Evolutionary conservation across 2,888 invertebrate species (phyloP), one percentile per base, ranked within the genome.

Genomic region (Cenopis cana): DNA sequence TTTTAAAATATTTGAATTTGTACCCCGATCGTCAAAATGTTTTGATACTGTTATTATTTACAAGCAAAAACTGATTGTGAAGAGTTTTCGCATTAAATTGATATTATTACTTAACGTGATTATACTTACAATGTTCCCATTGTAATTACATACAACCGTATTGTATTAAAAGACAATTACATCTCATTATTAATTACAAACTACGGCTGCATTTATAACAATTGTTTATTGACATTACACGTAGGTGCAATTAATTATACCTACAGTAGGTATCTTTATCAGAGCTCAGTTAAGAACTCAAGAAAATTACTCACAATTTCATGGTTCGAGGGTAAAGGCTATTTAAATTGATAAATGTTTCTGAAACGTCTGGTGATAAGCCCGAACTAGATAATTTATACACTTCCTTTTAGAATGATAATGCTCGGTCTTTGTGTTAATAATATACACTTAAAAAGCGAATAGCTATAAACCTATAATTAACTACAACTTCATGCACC

Each of bases 401-500:
- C 87, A 88, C 88, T 91, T 93, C 91, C 91, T 90, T 89, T 87
- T 81, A 80, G 85, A 87, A 87, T 84, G 91, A 91, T 92, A 93
- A 92, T 89, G 90, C 89, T 85, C 87, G 87, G 82, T 86, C 89
- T 90, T 92, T 91, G 89, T 91, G 84, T 85, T 90, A 86, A 85
- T 90, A 88, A 90, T 90, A 88, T 82, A 83, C 84, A 85, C 89
- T 90, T 83, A 85, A 89, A 91, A 91, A 88, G 86, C 86, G 89
- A 86, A 90, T 89, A 90, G 85, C 89, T 89, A 90, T 90, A 90
- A 89, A 89, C 90, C 89, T 91, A 91, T 90, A 93, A 93, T 93
- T 93, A 93, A 93, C 88, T 89, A 89, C 89, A 82, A 89, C 93
- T 93, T 93, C 93, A 93, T 93, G 93, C 93, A 92, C 93, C 91